Evolutionary conservation across 2,797 vertebrate genomes (phyloP), one percentile per base, ranked within the genome.

Genomic region (Cetoscarus ocellatus): DNA sequence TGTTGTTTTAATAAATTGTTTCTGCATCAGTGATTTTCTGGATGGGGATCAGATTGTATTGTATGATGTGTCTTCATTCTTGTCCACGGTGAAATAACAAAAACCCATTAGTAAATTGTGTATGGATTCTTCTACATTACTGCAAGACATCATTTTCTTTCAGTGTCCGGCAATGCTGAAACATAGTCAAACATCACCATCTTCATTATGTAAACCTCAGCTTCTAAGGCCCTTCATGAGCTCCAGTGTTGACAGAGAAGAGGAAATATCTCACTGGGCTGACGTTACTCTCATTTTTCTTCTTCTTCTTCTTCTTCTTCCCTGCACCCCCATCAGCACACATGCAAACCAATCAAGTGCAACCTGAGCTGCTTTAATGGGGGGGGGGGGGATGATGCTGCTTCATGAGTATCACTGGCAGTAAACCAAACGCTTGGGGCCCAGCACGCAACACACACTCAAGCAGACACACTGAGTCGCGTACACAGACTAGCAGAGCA

Each of bases 261-360:
- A 47, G 76, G 70, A 82, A 87, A 85, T 66, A 45, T 82, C 73
- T 76, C 68, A 67, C 59, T 8, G 54, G 70, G 76, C 77, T 68
- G 70, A 84, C 40, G 47, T 60, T 69, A 55, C 68, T 55, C 69
- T 82, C 64, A 68, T 86, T 87, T 75, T 61, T 84, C 84, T 70
- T 73, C 65, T 60, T 84, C 84, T 61, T 84, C 84, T 70, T 73
- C 65, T 60, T 84, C 84, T 70, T 73, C 65, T 57, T 71, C 71
- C 18, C 66, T 35, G n/a, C 47, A 19, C 58, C 45, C 36, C 53
- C 27, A 27, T 61, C 56, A 80, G 43, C 80, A 77, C 82, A 79
- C 72, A 86, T 91, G 86, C 80, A 73, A 85, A 85, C 88, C 83
- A 91, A 93, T 92, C 89, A 90, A 69, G 65, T 73, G 92, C 71